Base-by-base conservation (phyloP, 2,888 invertebrate species). In the Apodemia duryi region DNA sequence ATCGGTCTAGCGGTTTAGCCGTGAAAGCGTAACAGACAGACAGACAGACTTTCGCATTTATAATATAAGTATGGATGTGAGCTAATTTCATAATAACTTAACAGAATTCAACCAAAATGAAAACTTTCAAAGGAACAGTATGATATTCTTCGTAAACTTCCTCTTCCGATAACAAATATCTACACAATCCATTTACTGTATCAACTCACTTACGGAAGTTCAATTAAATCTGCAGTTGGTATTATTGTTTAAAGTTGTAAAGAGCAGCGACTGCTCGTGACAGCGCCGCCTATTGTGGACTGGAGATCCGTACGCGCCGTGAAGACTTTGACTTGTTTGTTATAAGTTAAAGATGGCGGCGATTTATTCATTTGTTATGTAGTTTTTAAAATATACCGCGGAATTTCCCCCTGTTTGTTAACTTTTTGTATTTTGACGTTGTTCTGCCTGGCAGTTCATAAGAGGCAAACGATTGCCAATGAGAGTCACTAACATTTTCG, bases 231-330 rank as follows among this genome's bases (percentile, higher is more conserved):
- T 75, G 74, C 73, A 72, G 72, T 70, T 71, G 68, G 70, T 73
- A 74, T 74, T 74, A 75, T 75, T 76, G 75, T 76, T 72, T 74
- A 72, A 73, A 74, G 69, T 74, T 74, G 73, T 75, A 74, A 72
- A 72, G 75, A 75, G 72, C 69, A 68, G 72, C 72, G 70, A 68
- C 71, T 77, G 77, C 64, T 68, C 62, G 65, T 70, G 75, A 77
- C 77, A 77, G 75, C 71, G 71, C 71, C 73, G 74, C 73, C 76
- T 74, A 75, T 77, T 77, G 76, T 76, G 74, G 69, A 72, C 68
- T 73, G 71, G 71, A 74, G 71, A 70, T 70, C 69, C 67, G 73
- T 67, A 68, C 69, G 69, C 68, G 65, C 69, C 66, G 74, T 66
- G 71, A 67, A 71, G 70, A 71, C 68, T 68, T 65, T 62, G 65